These are phyloP conservation scores for Hololepta plana DNA, from an alignment of 2,888 invertebrate genomes.

Conservation along the genomic window DNA sequence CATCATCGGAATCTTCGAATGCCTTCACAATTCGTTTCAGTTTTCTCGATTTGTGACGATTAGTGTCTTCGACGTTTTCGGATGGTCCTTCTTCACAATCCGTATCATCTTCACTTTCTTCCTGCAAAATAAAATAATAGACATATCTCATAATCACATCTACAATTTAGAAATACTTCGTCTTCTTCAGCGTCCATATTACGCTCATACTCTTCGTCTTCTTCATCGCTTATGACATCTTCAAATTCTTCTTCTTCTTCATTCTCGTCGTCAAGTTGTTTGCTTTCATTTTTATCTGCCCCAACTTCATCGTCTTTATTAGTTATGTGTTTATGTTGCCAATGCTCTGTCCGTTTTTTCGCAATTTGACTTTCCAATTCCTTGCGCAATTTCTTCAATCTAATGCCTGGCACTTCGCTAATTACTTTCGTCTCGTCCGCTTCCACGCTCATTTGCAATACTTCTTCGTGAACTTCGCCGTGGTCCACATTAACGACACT, in stretches of 20 bases:
- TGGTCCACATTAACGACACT: slow-evolving; percentile 24
- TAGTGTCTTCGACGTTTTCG: too few species aligned
- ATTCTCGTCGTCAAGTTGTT: slow-evolving; percentile 22
- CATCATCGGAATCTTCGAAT: slow-evolving; percentile 21
- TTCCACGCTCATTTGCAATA: slow-evolving; percentile 19
- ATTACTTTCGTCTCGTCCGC: slow-evolving; percentile 17
- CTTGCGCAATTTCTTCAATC: slow-evolving; percentile 48
- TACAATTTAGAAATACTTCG: slow-evolving; percentile 1
- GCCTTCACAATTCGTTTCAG: slow-evolving; percentile 19
- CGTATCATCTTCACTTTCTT: too few species aligned
- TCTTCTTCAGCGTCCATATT: neutral
- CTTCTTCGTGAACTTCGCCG: slow-evolving; percentile 28
- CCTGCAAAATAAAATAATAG: too few species aligned
- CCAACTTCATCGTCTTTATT: too few species aligned
- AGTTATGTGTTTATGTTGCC: slow-evolving; percentile 36
- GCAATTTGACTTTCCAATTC: slow-evolving; percentile 54
- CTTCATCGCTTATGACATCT: slow-evolving; percentile 33
- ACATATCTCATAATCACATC: too few species aligned
- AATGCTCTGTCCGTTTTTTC: slow-evolving; percentile 47
- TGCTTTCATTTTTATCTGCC: too few species aligned
- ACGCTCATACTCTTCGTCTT: slow-evolving; percentile 34
- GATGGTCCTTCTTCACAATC: slow-evolving; percentile 8
- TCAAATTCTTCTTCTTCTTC: slow-evolving; percentile 29
- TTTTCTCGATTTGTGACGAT: slow-evolving; percentile 14
- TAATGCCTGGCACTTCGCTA: slow-evolving; percentile 46